Evolutionary conservation across 1,140 invertebrate genomes (phyloP).

Genomic region (Trinorchestia longiramus): DNA sequence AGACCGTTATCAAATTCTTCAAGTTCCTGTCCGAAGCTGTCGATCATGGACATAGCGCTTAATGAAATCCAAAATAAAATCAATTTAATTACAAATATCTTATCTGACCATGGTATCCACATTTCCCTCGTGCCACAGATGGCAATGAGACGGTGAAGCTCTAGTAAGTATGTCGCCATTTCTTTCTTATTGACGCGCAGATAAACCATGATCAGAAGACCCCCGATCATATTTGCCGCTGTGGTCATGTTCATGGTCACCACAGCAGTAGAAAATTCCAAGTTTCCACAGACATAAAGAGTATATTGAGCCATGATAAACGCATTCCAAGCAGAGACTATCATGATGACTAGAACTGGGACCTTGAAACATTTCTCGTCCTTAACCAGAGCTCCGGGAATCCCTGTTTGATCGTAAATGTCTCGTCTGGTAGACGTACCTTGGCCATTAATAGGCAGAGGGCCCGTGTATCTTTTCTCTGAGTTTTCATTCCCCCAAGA

Average conservation of each 20-base stretch:
- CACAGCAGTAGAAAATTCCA: background rate
- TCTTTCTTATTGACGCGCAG: background rate
- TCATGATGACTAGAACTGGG: background rate
- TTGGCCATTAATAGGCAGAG: background rate
- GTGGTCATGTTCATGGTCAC: background rate
- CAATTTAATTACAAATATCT: background rate
- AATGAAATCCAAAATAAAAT: background rate
- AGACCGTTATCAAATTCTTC: background rate
- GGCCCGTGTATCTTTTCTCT: background rate
- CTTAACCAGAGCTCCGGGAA: background rate
- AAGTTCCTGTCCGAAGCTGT: background rate
- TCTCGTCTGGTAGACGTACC: background rate
- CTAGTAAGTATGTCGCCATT: background rate
- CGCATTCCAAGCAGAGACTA: background rate
- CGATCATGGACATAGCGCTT: background rate
- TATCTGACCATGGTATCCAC: background rate
- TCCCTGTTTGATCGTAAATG: background rate
- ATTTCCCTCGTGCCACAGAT: background rate
- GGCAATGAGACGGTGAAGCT: background rate
- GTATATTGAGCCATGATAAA: background rate
- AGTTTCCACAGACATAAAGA: background rate
- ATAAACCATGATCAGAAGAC: background rate
- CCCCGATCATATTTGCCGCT: background rate
- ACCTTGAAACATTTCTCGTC: constrained; percentile 4
- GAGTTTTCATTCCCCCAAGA: background rate